Percentiles rank a stretch among this genome's conserved stretches.
Conservation (phyloP, 2,888 invertebrate genomes). For the Litoditis marina region DNA sequence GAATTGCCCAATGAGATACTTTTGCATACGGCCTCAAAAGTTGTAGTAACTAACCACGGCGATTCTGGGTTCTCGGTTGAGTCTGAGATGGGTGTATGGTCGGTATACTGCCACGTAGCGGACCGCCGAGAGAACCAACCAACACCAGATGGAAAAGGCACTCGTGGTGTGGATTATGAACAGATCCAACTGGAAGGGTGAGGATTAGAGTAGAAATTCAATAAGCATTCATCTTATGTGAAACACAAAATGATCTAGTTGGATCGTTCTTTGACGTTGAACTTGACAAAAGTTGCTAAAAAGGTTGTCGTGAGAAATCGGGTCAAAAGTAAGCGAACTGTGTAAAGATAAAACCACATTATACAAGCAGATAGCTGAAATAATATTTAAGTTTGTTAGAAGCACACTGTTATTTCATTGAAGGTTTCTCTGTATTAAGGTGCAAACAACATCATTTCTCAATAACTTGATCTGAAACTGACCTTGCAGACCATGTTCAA, state of each 20-base stretch:
- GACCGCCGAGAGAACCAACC: slow-evolving; percentile 54
- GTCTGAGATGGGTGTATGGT: slow-evolving; percentile 54
- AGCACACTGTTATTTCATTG: too few species aligned
- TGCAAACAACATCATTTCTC: too few species aligned
- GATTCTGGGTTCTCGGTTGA: slow-evolving; percentile 51
- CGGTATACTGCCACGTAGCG: slow-evolving; percentile 56
- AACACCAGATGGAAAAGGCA: slow-evolving; percentile 58
- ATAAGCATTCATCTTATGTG: slow-evolving; percentile 17
- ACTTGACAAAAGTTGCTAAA: not conserved
- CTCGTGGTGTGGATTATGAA: slow-evolving; percentile 57
- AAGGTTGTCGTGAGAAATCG: too few species aligned
- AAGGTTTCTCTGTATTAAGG: too few species aligned
- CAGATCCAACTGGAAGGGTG: slow-evolving; percentile 49
- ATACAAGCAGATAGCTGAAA: too few species aligned
- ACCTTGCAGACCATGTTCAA: slow-evolving; percentile 55
- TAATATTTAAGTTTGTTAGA: too few species aligned
- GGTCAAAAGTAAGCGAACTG: too few species aligned
- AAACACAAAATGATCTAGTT: slow-evolving; percentile 19
- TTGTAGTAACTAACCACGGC: slow-evolving; percentile 48
- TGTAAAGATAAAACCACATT: too few species aligned
- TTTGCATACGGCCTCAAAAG: too few species aligned
- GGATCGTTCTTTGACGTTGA: not conserved
- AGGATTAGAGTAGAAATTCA: too few species aligned
- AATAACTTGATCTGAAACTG: not conserved
- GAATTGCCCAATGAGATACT: too few species aligned